Conservation (phyloP, 2,797 vertebrate species). For the Esox masquinongy region DNA sequence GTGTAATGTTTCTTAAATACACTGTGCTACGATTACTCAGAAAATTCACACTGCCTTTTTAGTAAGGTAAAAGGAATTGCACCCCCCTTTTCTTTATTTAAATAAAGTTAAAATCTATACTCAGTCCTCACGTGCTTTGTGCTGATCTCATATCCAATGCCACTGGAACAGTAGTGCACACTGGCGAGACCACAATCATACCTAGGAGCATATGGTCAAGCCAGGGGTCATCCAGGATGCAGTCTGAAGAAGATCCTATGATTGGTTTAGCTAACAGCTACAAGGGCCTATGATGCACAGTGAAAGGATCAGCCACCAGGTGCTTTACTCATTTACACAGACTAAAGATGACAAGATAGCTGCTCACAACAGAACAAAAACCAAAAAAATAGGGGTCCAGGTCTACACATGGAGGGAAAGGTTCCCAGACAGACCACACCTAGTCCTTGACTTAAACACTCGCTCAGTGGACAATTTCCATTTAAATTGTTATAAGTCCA, state of each 20-base stretch:
- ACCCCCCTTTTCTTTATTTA: background rate
- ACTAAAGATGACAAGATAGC: background rate
- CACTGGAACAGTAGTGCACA: background rate
- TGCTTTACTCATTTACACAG: background rate
- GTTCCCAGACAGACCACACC: background rate
- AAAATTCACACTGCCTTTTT: background rate
- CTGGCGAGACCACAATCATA: background rate
- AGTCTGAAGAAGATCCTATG: background rate
- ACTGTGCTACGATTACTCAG: background rate
- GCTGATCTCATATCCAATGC: too few relatives aligned
- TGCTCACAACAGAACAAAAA: background rate
- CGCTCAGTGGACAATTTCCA: constrained; percentile 34
- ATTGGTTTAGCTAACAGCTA: background rate
- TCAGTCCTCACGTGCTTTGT: too few relatives aligned
- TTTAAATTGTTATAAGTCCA: constrained; percentile 22
- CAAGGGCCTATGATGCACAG: background rate
- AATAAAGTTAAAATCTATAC: too few relatives aligned
- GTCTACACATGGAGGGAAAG: background rate
- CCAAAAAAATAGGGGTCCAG: background rate
- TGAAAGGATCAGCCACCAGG: background rate
- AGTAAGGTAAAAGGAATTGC: background rate
- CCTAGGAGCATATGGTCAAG: background rate
- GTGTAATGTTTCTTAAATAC: background rate
- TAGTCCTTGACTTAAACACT: background rate
- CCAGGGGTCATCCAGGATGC: background rate